phyloP scores from a whole-genome alignment of 2,113 vertebrate species.

The Ciconia maguari region DNA sequence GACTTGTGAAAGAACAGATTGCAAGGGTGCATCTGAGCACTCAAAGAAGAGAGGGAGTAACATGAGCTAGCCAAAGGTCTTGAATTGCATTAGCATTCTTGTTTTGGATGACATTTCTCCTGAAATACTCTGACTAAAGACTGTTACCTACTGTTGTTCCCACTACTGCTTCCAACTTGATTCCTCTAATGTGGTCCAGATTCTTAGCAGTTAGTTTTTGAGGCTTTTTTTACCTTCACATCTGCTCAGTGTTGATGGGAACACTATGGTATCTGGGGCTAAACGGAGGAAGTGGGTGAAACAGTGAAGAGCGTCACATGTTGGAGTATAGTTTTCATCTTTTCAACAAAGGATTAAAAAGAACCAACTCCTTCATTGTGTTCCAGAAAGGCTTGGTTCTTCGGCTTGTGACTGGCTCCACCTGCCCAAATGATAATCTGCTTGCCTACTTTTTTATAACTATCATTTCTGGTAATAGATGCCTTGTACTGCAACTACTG shows the following conservation, averaged over 20 bases:
- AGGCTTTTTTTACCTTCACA: background rate
- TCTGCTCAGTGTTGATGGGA: background rate
- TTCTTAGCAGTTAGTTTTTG: background rate
- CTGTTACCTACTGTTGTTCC: background rate
- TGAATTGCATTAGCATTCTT: background rate
- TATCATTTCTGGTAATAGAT: background rate
- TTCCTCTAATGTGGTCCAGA: background rate
- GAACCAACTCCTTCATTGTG: background rate
- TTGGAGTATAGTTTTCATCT: background rate
- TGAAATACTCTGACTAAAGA: background rate
- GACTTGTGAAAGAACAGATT: background rate
- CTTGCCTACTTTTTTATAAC: background rate
- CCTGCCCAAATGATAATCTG: background rate
- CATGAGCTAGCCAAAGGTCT: background rate
- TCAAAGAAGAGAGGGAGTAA: background rate
- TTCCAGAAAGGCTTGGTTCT: background rate
- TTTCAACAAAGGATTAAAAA: background rate
- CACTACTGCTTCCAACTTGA: background rate
- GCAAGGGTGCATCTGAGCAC: background rate
- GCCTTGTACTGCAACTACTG: background rate
- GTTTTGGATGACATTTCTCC: background rate
- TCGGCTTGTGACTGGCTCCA: background rate
- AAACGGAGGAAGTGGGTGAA: background rate
- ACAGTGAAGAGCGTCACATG: background rate
- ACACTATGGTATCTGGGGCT: background rate